Percentiles rank a stretch among this genome's conserved stretches.
Conservation (phyloP, 1,140 invertebrate genomes). For the Euura lappo region DNA sequence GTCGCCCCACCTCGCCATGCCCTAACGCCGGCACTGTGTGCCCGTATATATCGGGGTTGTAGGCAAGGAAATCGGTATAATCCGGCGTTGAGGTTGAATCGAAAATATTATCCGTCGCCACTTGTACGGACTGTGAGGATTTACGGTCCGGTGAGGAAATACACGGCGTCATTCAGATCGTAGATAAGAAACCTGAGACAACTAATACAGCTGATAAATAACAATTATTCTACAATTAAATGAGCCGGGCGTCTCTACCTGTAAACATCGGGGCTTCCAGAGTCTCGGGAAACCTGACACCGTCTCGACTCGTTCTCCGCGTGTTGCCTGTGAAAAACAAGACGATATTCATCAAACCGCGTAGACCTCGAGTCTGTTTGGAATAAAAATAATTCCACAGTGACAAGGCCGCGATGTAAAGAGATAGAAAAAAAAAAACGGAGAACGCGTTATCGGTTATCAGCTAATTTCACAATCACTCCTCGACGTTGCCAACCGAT, state of each 20-base stretch:
- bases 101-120: conserved; percentile 1
- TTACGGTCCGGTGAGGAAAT: not conserved
- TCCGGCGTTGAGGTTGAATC: not conserved
- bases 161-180: not conserved
- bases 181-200: conserved; percentile 9
- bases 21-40: no score
- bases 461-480: no score
- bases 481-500: no score
- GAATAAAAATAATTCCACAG: not conserved
- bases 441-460: no score
- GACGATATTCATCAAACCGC: not conserved
- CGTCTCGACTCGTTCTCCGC: not conserved
- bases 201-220: conserved; percentile 12
- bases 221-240: conserved; percentile 14
- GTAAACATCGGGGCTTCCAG: conserved; percentile 8
- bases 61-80: not conserved
- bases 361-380: not conserved
- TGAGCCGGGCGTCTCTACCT: not conserved
- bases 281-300: conserved; percentile 4
- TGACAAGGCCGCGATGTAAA: no score
- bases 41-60: no score
- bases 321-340: not conserved
- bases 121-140: not conserved
- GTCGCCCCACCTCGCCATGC: no score
- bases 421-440: no score